These are phyloP conservation scores for Periphyllus acericola DNA, from an alignment of 2,888 invertebrate genomes.

Conservation along the genomic window DNA sequence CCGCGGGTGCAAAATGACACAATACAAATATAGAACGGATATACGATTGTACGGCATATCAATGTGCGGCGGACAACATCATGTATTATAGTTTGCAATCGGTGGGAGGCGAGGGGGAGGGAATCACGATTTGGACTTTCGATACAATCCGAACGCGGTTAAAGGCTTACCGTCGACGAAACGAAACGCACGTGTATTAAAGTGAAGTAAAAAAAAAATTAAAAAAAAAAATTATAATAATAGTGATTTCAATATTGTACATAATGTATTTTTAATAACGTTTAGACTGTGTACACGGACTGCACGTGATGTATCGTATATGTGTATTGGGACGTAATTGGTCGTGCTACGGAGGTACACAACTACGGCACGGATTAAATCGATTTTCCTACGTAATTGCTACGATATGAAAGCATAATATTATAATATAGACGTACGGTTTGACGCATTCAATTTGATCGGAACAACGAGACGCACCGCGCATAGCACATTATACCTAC, in stretches of 20 bases:
- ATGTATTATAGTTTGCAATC: no score
- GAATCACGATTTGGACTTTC: not conserved
- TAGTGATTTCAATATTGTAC: not conserved
- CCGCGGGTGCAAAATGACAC: no score
- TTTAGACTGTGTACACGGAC: no score
- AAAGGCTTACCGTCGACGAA: not conserved
- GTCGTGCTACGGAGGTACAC: not conserved
- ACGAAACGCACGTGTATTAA: not conserved
- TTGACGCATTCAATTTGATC: not conserved
- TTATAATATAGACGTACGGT: not conserved
- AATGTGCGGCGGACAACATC: no score
- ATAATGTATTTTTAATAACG: not conserved
- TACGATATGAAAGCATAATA: no score
- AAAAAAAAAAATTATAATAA: not conserved
- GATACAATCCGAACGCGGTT: not conserved
- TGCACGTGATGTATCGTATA: not conserved
- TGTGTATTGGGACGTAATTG: not conserved
- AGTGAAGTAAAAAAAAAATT: not conserved
- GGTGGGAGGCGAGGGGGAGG: no score
- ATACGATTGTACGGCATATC: no score
- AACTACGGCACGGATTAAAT: not conserved
- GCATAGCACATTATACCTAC: no score
- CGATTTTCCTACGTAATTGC: not conserved
- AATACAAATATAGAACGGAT: no score
- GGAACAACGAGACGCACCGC: not conserved